Evolutionary conservation across 2,888 invertebrate species (phyloP), one percentile per base, ranked within the genome.

Genomic region (Netelia melanura): DNA sequence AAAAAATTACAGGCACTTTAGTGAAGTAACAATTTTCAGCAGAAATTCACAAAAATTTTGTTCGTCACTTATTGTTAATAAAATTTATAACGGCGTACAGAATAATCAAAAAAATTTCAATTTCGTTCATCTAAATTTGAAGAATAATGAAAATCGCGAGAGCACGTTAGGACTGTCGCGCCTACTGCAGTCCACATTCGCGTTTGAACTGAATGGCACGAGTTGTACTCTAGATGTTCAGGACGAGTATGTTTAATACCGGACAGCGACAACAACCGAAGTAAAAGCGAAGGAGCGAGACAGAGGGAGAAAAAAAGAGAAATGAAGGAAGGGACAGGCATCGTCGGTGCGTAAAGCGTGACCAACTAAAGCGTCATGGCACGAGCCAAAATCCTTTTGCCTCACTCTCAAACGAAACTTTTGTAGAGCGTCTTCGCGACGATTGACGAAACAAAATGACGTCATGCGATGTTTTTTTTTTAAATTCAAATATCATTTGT

Each of bases 261-360:
- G 64, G 61, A 72, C 65, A 58, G 65, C 62, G 64, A 74, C 81
- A 78, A 81, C 71, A 75, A 52, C 43, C 48, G 25, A 21, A 61
- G 43, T 14, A 48, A 62, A 23, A 62, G 25, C 38, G 48, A 48
- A 52, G 43, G 30, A 70, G 14, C 5, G 30, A 25, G 48, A 87
- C 86, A 82, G 87, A 89, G 58, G 21, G 21, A n/a, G 58, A 90
- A 90, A 64, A 62, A 79, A 48, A 64, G 68, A 21, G 23, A 65
- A 64, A 58, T 21, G 90, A 90, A 92, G 92, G 93, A 93, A 93
- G 93, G 93, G 93, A 93, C 93, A 90, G 93, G 93, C 93, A 89
- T 89, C 93, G 89, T 83, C 93, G 90, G 91, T 90, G 94, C 94
- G 89, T 94, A 91, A 93, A 93, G 93, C 93, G 90, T 93, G 90